Evolutionary conservation across 2,888 invertebrate genomes (phyloP), one percentile per base, ranked within the genome.

Genomic region (Acleris sparsana): DNA sequence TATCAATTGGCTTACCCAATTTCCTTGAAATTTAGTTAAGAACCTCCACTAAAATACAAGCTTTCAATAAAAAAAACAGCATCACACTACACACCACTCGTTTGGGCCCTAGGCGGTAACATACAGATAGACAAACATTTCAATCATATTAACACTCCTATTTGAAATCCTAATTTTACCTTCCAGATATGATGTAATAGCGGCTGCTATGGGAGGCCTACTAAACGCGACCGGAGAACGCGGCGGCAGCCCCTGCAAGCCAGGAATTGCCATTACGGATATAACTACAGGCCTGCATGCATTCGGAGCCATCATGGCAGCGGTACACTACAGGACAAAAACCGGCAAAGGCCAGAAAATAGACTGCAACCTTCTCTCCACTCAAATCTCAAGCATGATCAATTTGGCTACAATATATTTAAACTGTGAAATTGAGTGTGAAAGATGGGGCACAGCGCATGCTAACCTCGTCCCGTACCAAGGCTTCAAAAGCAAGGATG

Each of bases 391-490:
- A 0, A 95, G 95, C 76, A 93, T 99, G 82, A 97, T 97, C 22
- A 98, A 99, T 82, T 94, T 99, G 13, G 98, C 95, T 0, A 96
- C 96, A 1, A 98, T 97, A 87, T 99, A 97, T 85, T 89, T 99
- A 33, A 99, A 99, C 84, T 96, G 95, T 55, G 96, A 95, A 0
- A 93, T 93, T 25, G 97, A 97, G 76, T 96, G 96, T 0, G 90
- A 93, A 66, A 93, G 97, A 59, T 96, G 96, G 95, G 99, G 99
- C n/a, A 98, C 98, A 0, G 97, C 97, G 0, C 99, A 99, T 84
- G 96, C 96, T 68, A 98, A 97, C 80, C 96, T 99, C 68, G 99
- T 99, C 0, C 99, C 99, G 0, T 99, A 99, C 80, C 96, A 99
- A 93, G 95, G 97, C 3, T 99, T 99, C 79, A 93, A 94, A 78